Evolutionary conservation across 2,113 vertebrate genomes (phyloP).

Genomic region (Hypomesus transpacificus): DNA sequence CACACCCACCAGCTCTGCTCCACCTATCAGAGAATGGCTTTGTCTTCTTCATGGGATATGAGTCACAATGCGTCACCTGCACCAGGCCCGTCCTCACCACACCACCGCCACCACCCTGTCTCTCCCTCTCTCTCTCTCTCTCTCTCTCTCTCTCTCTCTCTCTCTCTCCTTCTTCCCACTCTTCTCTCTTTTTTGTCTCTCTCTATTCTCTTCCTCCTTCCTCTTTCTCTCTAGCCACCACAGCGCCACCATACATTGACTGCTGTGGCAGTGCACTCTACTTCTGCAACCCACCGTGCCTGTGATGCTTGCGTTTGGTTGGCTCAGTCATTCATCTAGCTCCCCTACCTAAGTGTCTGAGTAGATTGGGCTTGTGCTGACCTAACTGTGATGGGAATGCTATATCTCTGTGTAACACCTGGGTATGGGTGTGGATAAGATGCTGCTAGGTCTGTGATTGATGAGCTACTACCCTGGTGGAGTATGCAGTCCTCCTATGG

Average conservation of each 20-base stretch:
- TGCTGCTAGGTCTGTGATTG: neutral
- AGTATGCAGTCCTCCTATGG: slow-evolving; percentile 43
- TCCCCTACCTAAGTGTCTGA: slow-evolving; percentile 28
- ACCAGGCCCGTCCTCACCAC: neutral
- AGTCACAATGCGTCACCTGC: slow-evolving; percentile 41
- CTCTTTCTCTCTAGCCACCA: slow-evolving; percentile 27
- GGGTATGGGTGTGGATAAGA: slow-evolving; percentile 5
- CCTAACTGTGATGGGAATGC: neutral
- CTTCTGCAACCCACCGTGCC: slow-evolving; percentile 62
- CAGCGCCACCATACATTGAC: slow-evolving; percentile 40
- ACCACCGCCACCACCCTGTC: slow-evolving; percentile 25
- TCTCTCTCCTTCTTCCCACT: too few species aligned
- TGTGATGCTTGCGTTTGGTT: slow-evolving; percentile 72
- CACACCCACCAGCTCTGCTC: slow-evolving; percentile 26
- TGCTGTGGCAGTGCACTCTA: slow-evolving; percentile 40
- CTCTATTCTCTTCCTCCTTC: too few species aligned
- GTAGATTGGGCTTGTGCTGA: slow-evolving; percentile 18
- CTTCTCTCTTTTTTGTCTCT: too few species aligned
- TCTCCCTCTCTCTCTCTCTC: slow-evolving; percentile 27
- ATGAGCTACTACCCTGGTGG: too few species aligned
- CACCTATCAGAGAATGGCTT: slow-evolving; percentile 62
- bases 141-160: slow-evolving; percentile 26
- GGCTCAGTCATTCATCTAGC: slow-evolving; percentile 56
- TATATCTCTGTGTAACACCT: slow-evolving; percentile 21
- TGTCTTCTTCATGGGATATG: slow-evolving; percentile 56